Evolutionary conservation across 2,797 vertebrate genomes (phyloP), one percentile per base, ranked within the genome.

Genomic region (Neostethus bicornis): DNA sequence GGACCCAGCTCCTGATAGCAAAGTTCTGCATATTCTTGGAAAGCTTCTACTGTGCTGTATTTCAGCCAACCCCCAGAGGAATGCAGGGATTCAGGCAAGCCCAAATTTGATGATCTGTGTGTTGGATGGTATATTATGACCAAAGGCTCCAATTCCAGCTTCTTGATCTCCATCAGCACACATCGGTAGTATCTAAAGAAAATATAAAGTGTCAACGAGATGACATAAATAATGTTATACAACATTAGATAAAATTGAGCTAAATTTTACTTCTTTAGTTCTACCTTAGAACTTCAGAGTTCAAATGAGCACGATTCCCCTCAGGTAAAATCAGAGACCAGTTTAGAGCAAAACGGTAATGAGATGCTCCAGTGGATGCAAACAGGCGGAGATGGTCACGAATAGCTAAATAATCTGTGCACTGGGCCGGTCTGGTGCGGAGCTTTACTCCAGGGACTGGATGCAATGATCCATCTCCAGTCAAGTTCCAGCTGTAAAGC

Each of bases 401-500:
- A 78, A 99, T 93, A 77, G 92, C 92, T 63, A 94, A 85, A 68
- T 94, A 98, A 65, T 98, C 96, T 0, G 94, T 95, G 83, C 97
- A 99, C 56, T 97, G 95, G 13, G 93, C 79, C 0, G 67, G 84
- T 26, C 93, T 89, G 1, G 93, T 95, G 76, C 81, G 91, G 17
- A 98, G 80, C 68, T 66, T 91, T 57, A 94, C 90, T 1, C 95
- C 96, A 21, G 90, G 71, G 43, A 99, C 89, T 5, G 61, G 91
- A 51, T 56, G 88, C 59, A 99, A 69, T 5, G 87, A 75, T 13
- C 94, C 90, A 0, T 98, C 93, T 37, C 96, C 96, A 0, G 94
- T 95, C 69, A 94, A 4, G 4, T 99, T 98, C 97, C 97, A 99
- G 54, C 92, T 90, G 37, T 99, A 99, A 64, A 99, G 60, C 43